Conservation (phyloP, 2,113 vertebrate genomes). For the Chloropsis cyanopogon region DNA sequence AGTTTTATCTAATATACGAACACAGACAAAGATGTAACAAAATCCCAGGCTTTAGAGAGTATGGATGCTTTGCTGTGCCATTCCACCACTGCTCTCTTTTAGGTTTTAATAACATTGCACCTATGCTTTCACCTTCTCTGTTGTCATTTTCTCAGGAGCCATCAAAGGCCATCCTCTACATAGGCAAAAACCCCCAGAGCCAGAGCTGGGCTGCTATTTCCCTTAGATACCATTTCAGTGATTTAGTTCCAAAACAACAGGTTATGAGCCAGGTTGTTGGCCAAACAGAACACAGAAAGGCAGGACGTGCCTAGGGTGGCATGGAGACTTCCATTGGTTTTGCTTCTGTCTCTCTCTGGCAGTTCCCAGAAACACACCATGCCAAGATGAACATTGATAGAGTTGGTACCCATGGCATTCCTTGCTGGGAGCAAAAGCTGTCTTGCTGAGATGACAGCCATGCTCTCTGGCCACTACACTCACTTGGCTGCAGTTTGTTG, state of each 20-base stretch:
- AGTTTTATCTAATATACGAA: not conserved
- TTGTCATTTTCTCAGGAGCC: not conserved
- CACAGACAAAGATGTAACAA: not conserved
- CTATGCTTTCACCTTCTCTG: not conserved
- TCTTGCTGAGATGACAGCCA: not conserved
- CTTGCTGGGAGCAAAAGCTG: not conserved
- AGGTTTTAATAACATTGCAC: not conserved
- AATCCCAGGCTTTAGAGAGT: not conserved
- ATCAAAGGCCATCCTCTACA: not conserved
- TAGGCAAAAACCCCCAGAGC: not conserved
- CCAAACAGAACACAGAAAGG: not conserved
- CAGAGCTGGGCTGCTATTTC: not conserved
- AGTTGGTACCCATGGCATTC: not conserved
- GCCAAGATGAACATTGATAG: accelerated
- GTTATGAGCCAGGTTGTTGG: not conserved
- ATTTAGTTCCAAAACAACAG: not conserved
- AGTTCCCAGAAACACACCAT: not conserved
- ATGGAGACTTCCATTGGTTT: not conserved
- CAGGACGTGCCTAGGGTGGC: accelerated
- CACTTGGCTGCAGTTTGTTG: not conserved
- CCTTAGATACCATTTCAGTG: not conserved
- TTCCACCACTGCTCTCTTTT: not conserved
- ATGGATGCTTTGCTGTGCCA: not conserved
- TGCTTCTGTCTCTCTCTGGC: not conserved
- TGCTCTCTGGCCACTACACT: not conserved